Conservation (phyloP, 2,113 vertebrate genomes). For the Natator depressus region DNA sequence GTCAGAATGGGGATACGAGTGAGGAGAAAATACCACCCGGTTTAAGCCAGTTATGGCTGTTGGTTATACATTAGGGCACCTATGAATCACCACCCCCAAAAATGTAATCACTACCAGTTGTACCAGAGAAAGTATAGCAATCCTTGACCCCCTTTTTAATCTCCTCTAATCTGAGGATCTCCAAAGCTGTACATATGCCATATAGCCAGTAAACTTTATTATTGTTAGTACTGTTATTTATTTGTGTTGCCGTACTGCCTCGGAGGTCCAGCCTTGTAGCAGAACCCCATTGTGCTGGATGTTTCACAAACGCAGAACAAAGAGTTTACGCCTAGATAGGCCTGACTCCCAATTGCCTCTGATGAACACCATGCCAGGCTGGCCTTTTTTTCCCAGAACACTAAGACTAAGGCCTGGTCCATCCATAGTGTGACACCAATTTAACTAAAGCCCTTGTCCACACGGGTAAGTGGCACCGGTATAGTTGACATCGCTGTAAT, state of each 20-base stretch:
- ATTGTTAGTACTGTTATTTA: background rate
- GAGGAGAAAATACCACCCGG: background rate
- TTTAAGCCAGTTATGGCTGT: background rate
- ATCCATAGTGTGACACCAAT: background rate
- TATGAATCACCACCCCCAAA: background rate
- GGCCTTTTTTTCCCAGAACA: background rate
- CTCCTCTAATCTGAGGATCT: background rate
- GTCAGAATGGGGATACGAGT: background rate
- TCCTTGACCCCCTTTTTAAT: background rate
- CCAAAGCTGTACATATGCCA: background rate
- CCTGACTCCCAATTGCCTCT: background rate
- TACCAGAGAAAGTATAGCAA: background rate
- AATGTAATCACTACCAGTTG: background rate
- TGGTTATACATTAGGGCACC: background rate
- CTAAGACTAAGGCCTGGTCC: background rate
- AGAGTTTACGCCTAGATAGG: background rate
- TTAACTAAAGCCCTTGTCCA: background rate
- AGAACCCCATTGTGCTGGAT: background rate
- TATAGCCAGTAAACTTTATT: background rate
- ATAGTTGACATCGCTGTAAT: background rate
- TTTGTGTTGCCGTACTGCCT: background rate
- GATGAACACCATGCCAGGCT: fast-evolving
- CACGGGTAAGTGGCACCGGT: background rate
- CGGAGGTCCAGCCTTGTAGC: background rate
- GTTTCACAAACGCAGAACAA: background rate